phyloP scores from a whole-genome alignment of 2,888 invertebrate genomes.

The Pterobdella sp. region DNA sequence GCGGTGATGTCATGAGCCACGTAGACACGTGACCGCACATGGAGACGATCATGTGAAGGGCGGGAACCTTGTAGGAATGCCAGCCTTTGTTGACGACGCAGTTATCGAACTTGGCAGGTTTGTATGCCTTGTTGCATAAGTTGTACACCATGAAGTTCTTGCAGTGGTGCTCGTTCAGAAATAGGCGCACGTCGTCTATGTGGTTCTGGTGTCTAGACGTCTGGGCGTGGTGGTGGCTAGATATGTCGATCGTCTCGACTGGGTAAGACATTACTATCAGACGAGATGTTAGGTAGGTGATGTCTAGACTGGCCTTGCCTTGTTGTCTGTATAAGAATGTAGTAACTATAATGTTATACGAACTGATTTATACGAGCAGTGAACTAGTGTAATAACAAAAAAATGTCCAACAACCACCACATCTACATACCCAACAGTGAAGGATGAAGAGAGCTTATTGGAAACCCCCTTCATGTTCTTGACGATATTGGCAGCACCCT shows the following conservation, averaged over 20 bases:
- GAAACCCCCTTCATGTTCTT: conserved; percentile 92
- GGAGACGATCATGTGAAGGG: conserved; percentile 71
- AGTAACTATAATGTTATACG: not conserved
- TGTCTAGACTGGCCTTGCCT: conserved; percentile 65
- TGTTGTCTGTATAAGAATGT: conserved; percentile 41
- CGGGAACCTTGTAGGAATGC: conserved; percentile 60
- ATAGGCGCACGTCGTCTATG: conserved; percentile 78
- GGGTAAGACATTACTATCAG: conserved; percentile 89
- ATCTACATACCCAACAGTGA: not conserved
- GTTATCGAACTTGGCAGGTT: conserved; percentile 53
- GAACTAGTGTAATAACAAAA: not conserved
- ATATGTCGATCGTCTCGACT: conserved; percentile 74
- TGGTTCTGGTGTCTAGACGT: conserved; percentile 67
- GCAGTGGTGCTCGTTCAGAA: conserved; percentile 63
- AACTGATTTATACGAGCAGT: not conserved
- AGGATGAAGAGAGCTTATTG: conserved; percentile 89
- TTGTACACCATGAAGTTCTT: conserved; percentile 75
- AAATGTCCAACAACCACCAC: conserved; percentile 5
- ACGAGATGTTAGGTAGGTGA: conserved; percentile 82
- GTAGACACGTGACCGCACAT: conserved; percentile 80
- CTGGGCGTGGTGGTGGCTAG: not conserved
- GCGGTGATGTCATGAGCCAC: conserved; percentile 71
- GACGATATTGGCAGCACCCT: conserved; percentile 83
- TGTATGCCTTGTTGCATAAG: conserved; percentile 61
- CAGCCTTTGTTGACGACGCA: conserved; percentile 55